Evolutionary conservation across 2,888 invertebrate species (phyloP).

Genomic region (Lysandra bellargus): DNA sequence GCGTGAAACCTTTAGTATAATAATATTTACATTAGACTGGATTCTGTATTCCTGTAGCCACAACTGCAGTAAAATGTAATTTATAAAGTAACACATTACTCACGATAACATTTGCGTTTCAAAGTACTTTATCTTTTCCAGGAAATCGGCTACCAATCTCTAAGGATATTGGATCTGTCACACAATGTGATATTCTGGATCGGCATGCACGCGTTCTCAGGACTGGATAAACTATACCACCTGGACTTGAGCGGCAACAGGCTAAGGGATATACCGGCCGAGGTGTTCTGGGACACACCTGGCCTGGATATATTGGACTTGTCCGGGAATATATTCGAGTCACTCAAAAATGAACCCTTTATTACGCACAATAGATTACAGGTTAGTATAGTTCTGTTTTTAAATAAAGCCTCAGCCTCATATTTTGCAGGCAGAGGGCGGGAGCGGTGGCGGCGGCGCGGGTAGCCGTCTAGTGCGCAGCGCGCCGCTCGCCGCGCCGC

Average conservation of each 20-base stretch:
- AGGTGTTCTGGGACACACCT: constrained; percentile 80
- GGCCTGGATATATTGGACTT: constrained; percentile 78
- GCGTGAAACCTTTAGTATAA: neutral
- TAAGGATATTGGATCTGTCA: constrained; percentile 76
- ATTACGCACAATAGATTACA: constrained; percentile 77
- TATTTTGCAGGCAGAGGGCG: too few species aligned
- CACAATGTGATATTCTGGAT: constrained; percentile 83
- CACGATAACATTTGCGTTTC: neutral
- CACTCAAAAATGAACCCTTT: constrained; percentile 76
- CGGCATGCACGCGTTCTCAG: constrained; percentile 81
- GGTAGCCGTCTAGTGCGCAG: too few species aligned
- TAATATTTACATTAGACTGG: neutral
- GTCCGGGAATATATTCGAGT: constrained; percentile 82
- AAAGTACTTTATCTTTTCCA: constrained; percentile 50
- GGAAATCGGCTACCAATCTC: constrained; percentile 70
- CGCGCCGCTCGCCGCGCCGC: too few species aligned
- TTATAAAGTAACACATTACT: neutral
- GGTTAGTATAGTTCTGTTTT: constrained; percentile 53
- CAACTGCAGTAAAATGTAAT: neutral
- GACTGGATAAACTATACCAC: constrained; percentile 69
- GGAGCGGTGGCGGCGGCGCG: too few species aligned
- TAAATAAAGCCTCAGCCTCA: too few species aligned
- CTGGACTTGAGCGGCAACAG: constrained; percentile 83
- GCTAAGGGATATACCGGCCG: constrained; percentile 76
- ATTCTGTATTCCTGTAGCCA: neutral